These are phyloP conservation scores for Leptodactylus fallax DNA, from an alignment of 2,797 vertebrate genomes.

Conservation along the genomic window DNA sequence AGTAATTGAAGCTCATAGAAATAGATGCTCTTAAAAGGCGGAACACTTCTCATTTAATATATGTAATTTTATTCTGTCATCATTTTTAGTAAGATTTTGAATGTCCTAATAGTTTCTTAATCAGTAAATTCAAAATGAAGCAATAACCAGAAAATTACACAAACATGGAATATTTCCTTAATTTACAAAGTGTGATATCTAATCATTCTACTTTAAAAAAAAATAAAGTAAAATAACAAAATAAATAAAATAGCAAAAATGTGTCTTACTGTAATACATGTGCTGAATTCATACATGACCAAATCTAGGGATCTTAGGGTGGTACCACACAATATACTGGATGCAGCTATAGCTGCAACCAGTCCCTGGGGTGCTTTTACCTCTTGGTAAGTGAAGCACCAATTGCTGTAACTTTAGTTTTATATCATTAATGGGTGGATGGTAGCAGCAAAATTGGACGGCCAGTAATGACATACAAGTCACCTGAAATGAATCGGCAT, in stretches of 20 bases:
- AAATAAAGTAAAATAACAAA: background rate
- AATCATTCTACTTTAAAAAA: background rate
- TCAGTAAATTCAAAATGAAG: conserved; percentile 11
- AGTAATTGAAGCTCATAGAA: conserved; percentile 17
- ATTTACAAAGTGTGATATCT: background rate
- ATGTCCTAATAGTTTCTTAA: conserved; percentile 16
- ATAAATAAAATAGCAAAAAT: background rate
- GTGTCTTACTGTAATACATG: background rate
- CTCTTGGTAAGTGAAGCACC: too few relatives aligned
- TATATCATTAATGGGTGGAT: too few relatives aligned
- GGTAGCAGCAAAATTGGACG: too few relatives aligned
- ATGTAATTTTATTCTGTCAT: conserved; percentile 8
- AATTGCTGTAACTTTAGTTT: too few relatives aligned
- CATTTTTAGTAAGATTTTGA: background rate
- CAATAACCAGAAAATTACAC: conserved; percentile 2
- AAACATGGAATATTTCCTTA: conserved; percentile 2
- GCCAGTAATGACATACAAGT: too few relatives aligned
- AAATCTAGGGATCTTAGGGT: too few relatives aligned
- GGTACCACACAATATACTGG: too few relatives aligned
- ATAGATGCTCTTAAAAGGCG: background rate
- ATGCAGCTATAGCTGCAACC: too few relatives aligned
- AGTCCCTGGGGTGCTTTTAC: too few relatives aligned
- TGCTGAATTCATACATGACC: background rate
- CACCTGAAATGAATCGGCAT: too few relatives aligned
- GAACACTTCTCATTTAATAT: conserved; percentile 12